Evolutionary conservation across 2,888 invertebrate genomes (phyloP), one percentile per base, ranked within the genome.

Genomic region (Hylaea fasciaria): DNA sequence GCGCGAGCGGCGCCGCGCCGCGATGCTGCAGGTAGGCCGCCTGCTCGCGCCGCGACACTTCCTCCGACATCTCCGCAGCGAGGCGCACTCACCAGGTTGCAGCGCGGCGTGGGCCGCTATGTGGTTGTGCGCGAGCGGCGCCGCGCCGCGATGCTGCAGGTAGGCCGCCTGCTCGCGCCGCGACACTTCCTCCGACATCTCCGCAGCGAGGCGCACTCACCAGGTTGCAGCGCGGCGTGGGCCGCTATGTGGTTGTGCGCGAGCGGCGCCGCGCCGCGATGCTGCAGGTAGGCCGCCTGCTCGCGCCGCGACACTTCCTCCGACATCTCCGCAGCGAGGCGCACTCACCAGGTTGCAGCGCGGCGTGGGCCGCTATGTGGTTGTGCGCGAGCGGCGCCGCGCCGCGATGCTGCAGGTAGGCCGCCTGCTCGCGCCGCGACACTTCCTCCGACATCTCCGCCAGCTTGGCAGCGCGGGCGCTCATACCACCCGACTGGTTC

Each of bases 1-100:
- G 62, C 40, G 59, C 91, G 86, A 39, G 62, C 50, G 62, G 46
- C 13, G 57, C 63, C 0, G 60, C 50, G 4, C 45, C 74, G 69
- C 77, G 76, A n/a, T 71, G 69, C 16, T 75, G 78, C 58, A 78
- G 73, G 39, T 86, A 85, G n/a, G n/a, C n/a, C 13, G 91, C 85
- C 65, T 91, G 93, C 68, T 93, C 93, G 14, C 95, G 82, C 47
- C 96, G 86, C 62, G 95, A 86, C 9, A 96, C 95, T 80, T 97
- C 96, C 76, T 97, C 96, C 2, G 96, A 95, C 96, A 97, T 96
- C 85, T 97, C 97, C 4, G 95, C n/a, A n/a, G n/a, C n/a, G n/a
- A n/a, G n/a, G n/a, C n/a, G n/a, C n/a, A n/a, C n/a, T 59, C 76
- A 80, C 94, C 59, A 96, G 89, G 80, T 96, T 95, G 95, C 95